Base-by-base conservation (phyloP, 2,888 invertebrate species). In the Cheilosia grossa region DNA sequence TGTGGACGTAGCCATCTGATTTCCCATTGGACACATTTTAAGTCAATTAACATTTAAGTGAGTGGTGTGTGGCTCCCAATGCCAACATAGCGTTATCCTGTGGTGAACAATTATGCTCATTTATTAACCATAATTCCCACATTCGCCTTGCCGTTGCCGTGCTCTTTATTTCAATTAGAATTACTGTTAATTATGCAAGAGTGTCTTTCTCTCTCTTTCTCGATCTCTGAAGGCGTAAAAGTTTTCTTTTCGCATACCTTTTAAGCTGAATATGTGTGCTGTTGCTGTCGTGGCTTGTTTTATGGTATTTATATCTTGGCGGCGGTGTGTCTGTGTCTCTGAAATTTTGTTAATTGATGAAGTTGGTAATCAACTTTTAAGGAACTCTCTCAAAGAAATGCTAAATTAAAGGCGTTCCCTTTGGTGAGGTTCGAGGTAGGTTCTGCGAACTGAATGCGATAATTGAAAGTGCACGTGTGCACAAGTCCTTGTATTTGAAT, bases 81-180 rank as follows among this genome's bases (percentile, higher is more conserved):
- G 73, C 59, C 73, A 80, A 73, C n/a, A n/a, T 61, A 73, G 42
- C 51, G 37, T 47, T 80, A 54, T 80, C 61, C 49, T 74, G 66
- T 74, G 82, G 66, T 74, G 82, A 78, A 67, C 72, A 78, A 82
- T 82, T 82, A 73, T 63, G 53, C 82, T 78, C 67, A 82, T 82
- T 67, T 30, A 82, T 78, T 78, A 78, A 78, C 59, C 74, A 81
- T 69, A 69, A 67, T 53, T 66, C 67, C 64, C 37, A 33, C 64
- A 56, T 56, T 64, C 56, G 58, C 40, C 54, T 4, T 30, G 30
- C 27, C 54, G 27, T 27, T 0, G 27, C 27, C 49, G 47, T 37
- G 10, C 37, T 67, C 72, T 72, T 79, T 66, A 67, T 73, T 78
- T 78, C 82, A 82, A 82, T 82, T 82, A 82, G 78, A 82, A 82